A percentile compares a stretch with the other conserved stretches of the same genome.
phyloP scores from a whole-genome alignment of 2,113 vertebrate genomes.

The Chloebia gouldiae region DNA sequence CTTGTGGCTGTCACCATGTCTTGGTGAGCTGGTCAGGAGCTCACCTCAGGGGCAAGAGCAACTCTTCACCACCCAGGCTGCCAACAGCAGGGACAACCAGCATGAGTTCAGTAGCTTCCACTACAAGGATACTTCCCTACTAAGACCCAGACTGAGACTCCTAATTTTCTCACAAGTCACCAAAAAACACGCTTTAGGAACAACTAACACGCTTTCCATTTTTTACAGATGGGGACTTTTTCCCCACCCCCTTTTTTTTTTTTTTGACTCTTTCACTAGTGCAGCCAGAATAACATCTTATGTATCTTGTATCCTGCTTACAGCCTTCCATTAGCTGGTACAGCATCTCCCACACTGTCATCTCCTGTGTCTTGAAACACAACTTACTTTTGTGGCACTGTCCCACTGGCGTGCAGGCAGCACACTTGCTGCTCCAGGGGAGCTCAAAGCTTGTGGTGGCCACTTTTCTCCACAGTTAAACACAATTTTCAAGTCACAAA shows the following conservation, averaged over 20 bases:
- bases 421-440: background rate
- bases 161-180: background rate
- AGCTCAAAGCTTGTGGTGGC: background rate
- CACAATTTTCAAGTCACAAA: background rate
- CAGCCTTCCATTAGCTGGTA: background rate
- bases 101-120: background rate
- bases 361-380: background rate
- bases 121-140: background rate
- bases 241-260: rapidly evolving
- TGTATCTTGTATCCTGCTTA: background rate
- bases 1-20: rapidly evolving
- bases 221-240: background rate
- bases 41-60: background rate
- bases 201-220: rapidly evolving
- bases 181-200: background rate
- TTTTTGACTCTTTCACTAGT: background rate
- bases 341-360: background rate
- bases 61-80: background rate
- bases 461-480: background rate
- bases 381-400: background rate
- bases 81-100: background rate
- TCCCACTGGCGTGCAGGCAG: rapidly evolving
- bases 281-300: background rate
- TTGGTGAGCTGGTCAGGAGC: background rate
- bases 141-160: background rate